Percentiles rank a stretch among this genome's conserved stretches.
Evolutionary conservation across 2,113 vertebrate species (phyloP).

Genomic region (Tylochromis polylepis): DNA sequence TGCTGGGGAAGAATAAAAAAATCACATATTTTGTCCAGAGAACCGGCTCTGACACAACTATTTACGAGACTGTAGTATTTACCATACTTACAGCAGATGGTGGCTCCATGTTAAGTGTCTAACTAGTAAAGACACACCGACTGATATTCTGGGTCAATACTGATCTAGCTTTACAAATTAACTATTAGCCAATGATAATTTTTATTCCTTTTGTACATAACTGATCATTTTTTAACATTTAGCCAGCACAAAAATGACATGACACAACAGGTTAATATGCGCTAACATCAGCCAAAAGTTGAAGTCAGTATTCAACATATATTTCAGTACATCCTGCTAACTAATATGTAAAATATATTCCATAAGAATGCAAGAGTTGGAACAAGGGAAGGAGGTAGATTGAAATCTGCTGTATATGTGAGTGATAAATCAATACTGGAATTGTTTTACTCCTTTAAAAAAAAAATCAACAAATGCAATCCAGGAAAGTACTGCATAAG

Average conservation of each 20-base stretch:
- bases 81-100: background rate
- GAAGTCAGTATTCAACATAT: too few relatives aligned
- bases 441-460: too few relatives aligned
- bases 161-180: background rate
- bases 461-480: too few relatives aligned
- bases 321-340: too few relatives aligned
- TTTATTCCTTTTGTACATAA: background rate
- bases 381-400: too few relatives aligned
- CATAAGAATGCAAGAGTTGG: too few relatives aligned
- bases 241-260: background rate
- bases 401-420: too few relatives aligned
- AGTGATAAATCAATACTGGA: too few relatives aligned
- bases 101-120: background rate
- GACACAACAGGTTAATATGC: background rate
- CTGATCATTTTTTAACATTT: background rate
- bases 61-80: background rate
- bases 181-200: background rate
- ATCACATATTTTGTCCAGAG: background rate
- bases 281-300: too few relatives aligned
- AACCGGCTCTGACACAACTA: background rate
- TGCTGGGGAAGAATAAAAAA: background rate
- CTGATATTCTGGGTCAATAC: background rate
- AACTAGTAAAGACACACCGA: background rate
- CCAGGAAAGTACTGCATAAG: too few relatives aligned
- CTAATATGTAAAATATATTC: too few relatives aligned